Conservation (phyloP, 2,113 vertebrate species). For the Bubo bubo region DNA sequence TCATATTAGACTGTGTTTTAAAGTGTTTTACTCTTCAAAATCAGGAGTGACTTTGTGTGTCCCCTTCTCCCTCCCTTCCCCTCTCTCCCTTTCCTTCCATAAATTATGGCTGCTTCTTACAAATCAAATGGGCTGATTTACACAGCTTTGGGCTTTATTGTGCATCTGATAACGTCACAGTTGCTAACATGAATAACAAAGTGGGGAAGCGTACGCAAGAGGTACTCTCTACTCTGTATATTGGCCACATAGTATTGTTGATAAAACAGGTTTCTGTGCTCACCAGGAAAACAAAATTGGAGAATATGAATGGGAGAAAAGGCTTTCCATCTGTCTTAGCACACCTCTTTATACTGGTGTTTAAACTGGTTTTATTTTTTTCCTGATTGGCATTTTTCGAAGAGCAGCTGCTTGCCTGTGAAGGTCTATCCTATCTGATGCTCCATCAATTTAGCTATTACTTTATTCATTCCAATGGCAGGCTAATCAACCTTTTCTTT, state of each 20-base stretch:
- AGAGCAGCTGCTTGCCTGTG: slow-evolving; percentile 31
- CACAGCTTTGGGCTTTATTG: neutral
- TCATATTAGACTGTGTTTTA: neutral
- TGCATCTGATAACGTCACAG: neutral
- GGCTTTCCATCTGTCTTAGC: slow-evolving; percentile 30
- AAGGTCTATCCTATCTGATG: neutral
- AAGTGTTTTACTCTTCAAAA: neutral
- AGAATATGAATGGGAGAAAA: neutral
- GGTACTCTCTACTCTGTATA: neutral
- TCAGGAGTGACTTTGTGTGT: neutral
- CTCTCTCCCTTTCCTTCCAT: neutral
- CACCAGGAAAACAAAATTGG: neutral
- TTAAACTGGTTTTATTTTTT: neutral
- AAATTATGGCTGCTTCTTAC: neutral
- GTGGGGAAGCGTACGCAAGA: neutral
- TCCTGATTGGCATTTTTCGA: neutral
- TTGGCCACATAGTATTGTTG: neutral
- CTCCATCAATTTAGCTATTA: neutral
- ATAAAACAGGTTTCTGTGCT: neutral
- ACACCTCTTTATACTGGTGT: neutral
- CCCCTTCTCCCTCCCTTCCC: neutral
- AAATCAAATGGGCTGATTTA: neutral
- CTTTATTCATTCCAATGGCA: neutral
- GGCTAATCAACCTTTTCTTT: slow-evolving; percentile 42
- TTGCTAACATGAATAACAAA: neutral